These are phyloP conservation scores for Neofelis nebulosa DNA, from an alignment of 2,113 vertebrate species.

Conservation along the genomic window DNA sequence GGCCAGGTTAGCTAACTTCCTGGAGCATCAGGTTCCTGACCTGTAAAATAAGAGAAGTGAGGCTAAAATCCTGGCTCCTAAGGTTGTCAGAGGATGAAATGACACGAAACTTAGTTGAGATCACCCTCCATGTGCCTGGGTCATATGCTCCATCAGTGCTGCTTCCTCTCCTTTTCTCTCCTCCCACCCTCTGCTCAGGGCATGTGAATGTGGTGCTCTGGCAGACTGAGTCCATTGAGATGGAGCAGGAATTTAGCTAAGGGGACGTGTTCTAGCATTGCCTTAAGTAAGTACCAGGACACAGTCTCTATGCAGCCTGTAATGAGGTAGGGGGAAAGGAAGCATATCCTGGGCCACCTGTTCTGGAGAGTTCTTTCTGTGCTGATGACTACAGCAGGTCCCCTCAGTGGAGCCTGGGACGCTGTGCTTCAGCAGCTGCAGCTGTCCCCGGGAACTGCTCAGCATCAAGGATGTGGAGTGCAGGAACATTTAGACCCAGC, in stretches of 20 bases:
- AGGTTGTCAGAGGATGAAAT: background rate
- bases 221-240: background rate
- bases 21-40: background rate
- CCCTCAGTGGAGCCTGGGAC: fast-evolving
- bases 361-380: background rate
- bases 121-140: background rate
- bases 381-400: background rate
- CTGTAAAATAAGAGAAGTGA: background rate
- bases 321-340: too few species aligned
- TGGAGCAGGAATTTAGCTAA: background rate
- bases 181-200: background rate
- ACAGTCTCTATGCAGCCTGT: background rate
- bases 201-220: background rate
- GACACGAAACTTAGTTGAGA: background rate
- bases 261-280: background rate
- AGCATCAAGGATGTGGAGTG: background rate
- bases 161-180: background rate
- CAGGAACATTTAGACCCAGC: fast-evolving
- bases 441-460: background rate
- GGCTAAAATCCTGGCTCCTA: background rate
- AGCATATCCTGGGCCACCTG: too few species aligned
- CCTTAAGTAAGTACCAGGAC: background rate
- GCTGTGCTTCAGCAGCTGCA: background rate
- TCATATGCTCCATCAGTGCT: fast-evolving
- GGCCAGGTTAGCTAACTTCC: background rate